These are phyloP conservation scores for Urocitellus parryii DNA, from an alignment of 2,113 vertebrate genomes.

Conservation along the genomic window DNA sequence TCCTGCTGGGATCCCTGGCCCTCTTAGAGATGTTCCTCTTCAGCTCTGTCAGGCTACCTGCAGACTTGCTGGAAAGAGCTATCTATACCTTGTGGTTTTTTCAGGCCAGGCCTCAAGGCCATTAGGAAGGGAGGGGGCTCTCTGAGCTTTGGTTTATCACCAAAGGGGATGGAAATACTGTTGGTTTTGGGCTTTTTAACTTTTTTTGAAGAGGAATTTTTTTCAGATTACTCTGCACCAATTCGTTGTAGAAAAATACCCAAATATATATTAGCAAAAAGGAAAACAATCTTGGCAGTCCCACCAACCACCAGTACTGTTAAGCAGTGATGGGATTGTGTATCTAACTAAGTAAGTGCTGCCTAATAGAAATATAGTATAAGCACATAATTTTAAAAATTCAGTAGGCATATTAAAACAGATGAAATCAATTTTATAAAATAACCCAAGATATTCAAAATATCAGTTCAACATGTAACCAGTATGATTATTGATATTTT, in stretches of 20 bases:
- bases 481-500: background rate
- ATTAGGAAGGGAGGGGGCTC: background rate
- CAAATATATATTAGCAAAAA: slow-evolving; percentile 43
- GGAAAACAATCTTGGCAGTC: slow-evolving; percentile 43
- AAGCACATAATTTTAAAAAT: slow-evolving; percentile 6
- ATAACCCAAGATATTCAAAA: background rate
- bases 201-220: slow-evolving; percentile 20
- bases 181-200: background rate
- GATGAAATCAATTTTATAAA: background rate
- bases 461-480: background rate
- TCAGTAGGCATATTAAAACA: background rate
- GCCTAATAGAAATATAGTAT: slow-evolving; percentile 21
- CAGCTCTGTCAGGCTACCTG: background rate
- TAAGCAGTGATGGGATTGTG: background rate
- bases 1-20: background rate
- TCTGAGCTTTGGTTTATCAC: background rate
- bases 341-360: slow-evolving; percentile 31
- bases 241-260: slow-evolving; percentile 37
- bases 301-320: background rate
- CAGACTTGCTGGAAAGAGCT: slow-evolving; percentile 12
- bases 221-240: background rate
- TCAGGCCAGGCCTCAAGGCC: background rate
- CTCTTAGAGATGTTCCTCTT: slow-evolving; percentile 26
- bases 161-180: background rate
- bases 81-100: background rate